These are phyloP conservation scores for Caenorhabditis uteleia DNA, from an alignment of 2,888 invertebrate genomes.

Conservation along the genomic window DNA sequence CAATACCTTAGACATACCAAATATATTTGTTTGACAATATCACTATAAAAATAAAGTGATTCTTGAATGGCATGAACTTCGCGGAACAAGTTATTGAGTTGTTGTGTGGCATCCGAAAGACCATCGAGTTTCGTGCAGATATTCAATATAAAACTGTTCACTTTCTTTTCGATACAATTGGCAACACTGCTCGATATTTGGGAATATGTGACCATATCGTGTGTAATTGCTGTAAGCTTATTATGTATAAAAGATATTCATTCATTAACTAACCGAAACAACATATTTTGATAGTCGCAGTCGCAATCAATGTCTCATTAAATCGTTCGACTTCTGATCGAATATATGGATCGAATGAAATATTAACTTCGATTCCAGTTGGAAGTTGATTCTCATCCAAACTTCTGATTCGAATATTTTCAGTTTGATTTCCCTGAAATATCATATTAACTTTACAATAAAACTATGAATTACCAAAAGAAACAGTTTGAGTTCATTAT, in stretches of 20 bases:
- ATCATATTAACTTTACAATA: too few relatives aligned
- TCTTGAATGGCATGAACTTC: slow-evolving; percentile 35
- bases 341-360: slow-evolving; percentile 35
- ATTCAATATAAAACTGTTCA: slow-evolving; percentile 10
- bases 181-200: slow-evolving; percentile 21
- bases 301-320: slow-evolving; percentile 21
- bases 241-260: too few relatives aligned
- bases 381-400: slow-evolving; percentile 18
- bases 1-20: neutral
- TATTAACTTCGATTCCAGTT: slow-evolving; percentile 14
- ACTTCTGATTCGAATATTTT: slow-evolving; percentile 28
- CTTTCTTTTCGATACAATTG: slow-evolving; percentile 24
- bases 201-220: slow-evolving; percentile 24
- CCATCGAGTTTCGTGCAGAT: slow-evolving; percentile 22
- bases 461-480: too few relatives aligned
- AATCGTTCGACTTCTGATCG: slow-evolving; percentile 28
- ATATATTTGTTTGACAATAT: slow-evolving; percentile 23
- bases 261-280: slow-evolving; percentile 21
- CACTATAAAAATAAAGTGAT: slow-evolving; percentile 20
- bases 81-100: slow-evolving; percentile 26
- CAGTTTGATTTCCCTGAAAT: slow-evolving; percentile 33
- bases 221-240: slow-evolving; percentile 15
- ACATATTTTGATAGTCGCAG: slow-evolving; percentile 29
- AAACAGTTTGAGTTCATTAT: slow-evolving; percentile 30
- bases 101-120: slow-evolving; percentile 17